A percentile compares a stretch with the other conserved stretches of the same genome.
phyloP scores from a whole-genome alignment of 2,797 vertebrate species.

The Bufotes viridis region DNA sequence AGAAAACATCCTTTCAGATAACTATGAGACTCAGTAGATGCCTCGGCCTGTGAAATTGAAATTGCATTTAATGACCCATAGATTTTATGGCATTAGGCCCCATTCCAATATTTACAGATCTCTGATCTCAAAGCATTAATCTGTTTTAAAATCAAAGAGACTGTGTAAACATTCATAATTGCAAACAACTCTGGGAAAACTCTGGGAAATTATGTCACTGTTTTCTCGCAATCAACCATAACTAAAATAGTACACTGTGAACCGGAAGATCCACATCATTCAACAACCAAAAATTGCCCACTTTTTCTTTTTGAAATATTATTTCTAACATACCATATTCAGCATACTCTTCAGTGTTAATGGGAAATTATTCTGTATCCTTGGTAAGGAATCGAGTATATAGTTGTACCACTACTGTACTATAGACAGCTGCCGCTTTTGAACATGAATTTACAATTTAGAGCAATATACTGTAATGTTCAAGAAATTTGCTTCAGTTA shows the following conservation, averaged over 20 bases:
- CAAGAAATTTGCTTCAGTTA: no score
- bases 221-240: background rate
- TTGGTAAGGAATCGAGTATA: background rate
- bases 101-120: slow-evolving; percentile 54
- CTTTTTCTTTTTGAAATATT: background rate
- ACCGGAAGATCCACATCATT: background rate
- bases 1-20: slow-evolving; percentile 1
- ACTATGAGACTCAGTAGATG: slow-evolving; percentile 16
- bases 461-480: no score
- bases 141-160: slow-evolving; percentile 28
- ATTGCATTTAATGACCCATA: slow-evolving; percentile 53
- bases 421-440: no score
- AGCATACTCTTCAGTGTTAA: background rate
- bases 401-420: no score
- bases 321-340: background rate
- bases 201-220: slow-evolving; percentile 35
- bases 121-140: slow-evolving; percentile 25
- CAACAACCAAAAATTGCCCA: background rate
- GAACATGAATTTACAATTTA: no score
- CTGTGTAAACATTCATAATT: slow-evolving; percentile 31
- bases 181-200: slow-evolving; percentile 3
- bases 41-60: slow-evolving; percentile 52
- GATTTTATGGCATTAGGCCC: slow-evolving; percentile 30
- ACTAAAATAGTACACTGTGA: background rate
- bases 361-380: background rate